Conservation (phyloP, 2,888 invertebrate genomes). For the Tetragonisca angustula region DNA sequence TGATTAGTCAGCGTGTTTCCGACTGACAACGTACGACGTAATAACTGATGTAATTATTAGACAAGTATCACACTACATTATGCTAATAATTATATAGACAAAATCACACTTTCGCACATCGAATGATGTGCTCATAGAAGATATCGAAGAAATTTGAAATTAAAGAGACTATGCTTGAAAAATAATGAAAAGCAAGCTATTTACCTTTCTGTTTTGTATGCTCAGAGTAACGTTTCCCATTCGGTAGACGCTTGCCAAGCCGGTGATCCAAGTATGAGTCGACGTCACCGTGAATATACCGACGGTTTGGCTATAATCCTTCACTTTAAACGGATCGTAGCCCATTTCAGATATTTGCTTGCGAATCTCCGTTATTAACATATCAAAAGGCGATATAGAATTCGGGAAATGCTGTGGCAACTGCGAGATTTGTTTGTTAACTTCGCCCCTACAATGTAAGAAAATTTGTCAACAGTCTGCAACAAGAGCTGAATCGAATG, state of each 20-base stretch:
- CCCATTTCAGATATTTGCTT: constrained; percentile 88
- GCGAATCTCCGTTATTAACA: constrained; percentile 91
- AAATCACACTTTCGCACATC: background rate
- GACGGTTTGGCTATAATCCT: constrained; percentile 89
- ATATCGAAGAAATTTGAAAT: background rate
- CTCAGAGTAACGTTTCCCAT: constrained; percentile 91
- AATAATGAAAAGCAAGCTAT: background rate
- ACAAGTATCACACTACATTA: background rate
- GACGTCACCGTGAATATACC: constrained; percentile 90
- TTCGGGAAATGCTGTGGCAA: constrained; percentile 92
- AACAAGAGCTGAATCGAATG: background rate
- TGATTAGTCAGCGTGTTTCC: constrained; percentile 3
- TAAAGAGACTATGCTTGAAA: background rate
- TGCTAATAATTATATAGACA: background rate
- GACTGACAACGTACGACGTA: constrained; percentile 27
- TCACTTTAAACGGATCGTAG: constrained; percentile 91
- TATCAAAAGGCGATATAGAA: constrained; percentile 93
- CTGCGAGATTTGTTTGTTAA: constrained; percentile 90
- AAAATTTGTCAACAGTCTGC: background rate
- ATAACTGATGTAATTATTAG: constrained; percentile 29
- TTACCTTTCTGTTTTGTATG: constrained; percentile 89
- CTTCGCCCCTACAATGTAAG: constrained; percentile 85
- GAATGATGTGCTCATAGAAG: too few species aligned
- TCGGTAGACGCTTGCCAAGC: constrained; percentile 92
- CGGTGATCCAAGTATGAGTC: constrained; percentile 91